Percentiles rank a stretch among this genome's conserved stretches.
phyloP scores from a whole-genome alignment of 2,888 invertebrate species.

The Coenonympha arcania region DNA sequence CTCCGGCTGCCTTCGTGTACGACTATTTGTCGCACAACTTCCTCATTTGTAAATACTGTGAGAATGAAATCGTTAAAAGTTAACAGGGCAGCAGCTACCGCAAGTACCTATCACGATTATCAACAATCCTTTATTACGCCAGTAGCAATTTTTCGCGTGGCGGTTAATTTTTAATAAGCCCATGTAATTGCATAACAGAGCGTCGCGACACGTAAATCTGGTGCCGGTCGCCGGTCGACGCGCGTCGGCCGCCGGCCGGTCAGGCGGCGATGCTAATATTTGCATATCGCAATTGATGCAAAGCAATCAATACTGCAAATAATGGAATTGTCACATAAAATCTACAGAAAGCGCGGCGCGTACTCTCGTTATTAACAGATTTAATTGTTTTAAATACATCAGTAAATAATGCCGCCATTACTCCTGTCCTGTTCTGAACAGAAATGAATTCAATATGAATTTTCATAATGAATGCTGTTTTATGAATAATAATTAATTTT shows the following conservation, averaged over 20 bases:
- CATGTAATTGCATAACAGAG: conserved; percentile 67
- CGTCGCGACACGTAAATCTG: conserved; percentile 60
- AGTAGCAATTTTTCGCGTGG: conserved; percentile 21
- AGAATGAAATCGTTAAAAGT: too few relatives aligned
- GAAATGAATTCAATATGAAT: conserved; percentile 18
- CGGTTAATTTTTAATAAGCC: conserved; percentile 68
- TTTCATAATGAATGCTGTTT: conserved; percentile 14
- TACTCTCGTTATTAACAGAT: conserved; percentile 36
- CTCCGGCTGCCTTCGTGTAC: too few relatives aligned
- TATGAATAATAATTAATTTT: conserved; percentile 13
- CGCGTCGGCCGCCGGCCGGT: conserved; percentile 48
- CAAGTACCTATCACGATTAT: neutral
- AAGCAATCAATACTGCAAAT: conserved; percentile 73
- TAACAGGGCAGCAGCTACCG: neutral
- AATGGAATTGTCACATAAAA: conserved; percentile 65
- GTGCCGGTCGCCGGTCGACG: conserved; percentile 49
- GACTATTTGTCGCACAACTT: too few relatives aligned
- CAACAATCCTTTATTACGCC: conserved; percentile 2
- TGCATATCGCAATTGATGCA: conserved; percentile 72
- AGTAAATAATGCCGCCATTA: conserved; percentile 28
- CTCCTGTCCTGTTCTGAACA: conserved; percentile 17
- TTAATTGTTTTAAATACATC: conserved; percentile 34
- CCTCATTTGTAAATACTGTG: too few relatives aligned
- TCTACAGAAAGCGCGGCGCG: conserved; percentile 54
- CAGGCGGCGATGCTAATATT: conserved; percentile 66